These are phyloP conservation scores for Caenorhabditis imperialis DNA, from an alignment of 2,888 invertebrate species.

Conservation along the genomic window DNA sequence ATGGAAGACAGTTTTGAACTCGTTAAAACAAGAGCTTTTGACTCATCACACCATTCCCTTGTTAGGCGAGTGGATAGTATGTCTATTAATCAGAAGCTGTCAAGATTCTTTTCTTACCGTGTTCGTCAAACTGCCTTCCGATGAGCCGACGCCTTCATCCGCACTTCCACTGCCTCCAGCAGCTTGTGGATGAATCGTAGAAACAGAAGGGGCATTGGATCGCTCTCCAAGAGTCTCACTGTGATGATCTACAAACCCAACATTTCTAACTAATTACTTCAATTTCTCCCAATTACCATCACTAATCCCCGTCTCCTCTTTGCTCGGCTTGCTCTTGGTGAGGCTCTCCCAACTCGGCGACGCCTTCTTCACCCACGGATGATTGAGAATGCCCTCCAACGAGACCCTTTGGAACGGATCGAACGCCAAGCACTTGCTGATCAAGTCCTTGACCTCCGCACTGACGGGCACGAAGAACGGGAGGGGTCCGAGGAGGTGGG, in stretches of 20 bases:
- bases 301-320: too few relatives aligned
- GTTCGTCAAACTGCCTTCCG: conserved; percentile 40
- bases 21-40: too few relatives aligned
- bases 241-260: conserved; percentile 8
- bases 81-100: too few relatives aligned
- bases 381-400: conserved; percentile 69
- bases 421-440: conserved; percentile 70
- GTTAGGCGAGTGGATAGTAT: too few relatives aligned
- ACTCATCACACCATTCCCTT: too few relatives aligned
- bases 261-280: conserved; percentile 30
- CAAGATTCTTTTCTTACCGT: conserved; percentile 21
- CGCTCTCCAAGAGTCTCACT: conserved; percentile 30
- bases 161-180: too few relatives aligned
- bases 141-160: conserved; percentile 60
- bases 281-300: conserved; percentile 54
- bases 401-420: conserved; percentile 69
- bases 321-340: conserved; percentile 42
- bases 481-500: conserved; percentile 76
- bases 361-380: conserved; percentile 66
- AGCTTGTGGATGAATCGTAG: too few relatives aligned
- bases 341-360: conserved; percentile 58
- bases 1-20: too few relatives aligned
- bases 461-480: conserved; percentile 69
- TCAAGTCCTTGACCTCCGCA: conserved; percentile 70
- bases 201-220: conserved; percentile 16